Evolutionary conservation across 2,888 invertebrate species (phyloP).

Genomic region (Cremastinae sp.): DNA sequence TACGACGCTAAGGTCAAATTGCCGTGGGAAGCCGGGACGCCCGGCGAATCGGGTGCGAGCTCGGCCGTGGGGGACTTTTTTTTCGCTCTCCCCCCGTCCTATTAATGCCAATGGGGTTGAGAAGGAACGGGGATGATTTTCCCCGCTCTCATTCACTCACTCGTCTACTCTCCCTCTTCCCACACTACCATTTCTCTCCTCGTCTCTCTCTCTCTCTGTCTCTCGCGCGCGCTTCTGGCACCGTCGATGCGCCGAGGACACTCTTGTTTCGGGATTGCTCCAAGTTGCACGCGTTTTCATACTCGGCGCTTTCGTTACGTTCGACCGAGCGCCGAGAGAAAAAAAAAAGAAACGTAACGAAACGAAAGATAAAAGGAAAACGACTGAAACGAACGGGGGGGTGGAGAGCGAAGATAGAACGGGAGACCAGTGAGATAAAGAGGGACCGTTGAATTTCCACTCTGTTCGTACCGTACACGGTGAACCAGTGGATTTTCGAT

Average conservation of each 20-base stretch:
- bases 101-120: conserved; percentile 73
- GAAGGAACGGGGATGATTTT: conserved; percentile 56
- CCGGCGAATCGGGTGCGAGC: conserved; percentile 68
- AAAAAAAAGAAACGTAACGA: conserved; percentile 6
- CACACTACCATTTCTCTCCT: conserved; percentile 62
- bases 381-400: not conserved
- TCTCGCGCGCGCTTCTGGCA: conserved; percentile 59
- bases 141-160: conserved; percentile 41
- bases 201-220: conserved; percentile 53
- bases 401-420: not conserved
- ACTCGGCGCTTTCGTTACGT: conserved; percentile 45
- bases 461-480: not conserved
- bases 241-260: conserved; percentile 73
- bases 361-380: conserved; percentile 1
- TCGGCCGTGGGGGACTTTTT: conserved; percentile 71
- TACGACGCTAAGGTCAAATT: conserved; percentile 64
- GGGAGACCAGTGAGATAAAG: no score
- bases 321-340: not conserved
- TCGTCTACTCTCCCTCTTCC: conserved; percentile 64
- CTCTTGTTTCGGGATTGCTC: conserved; percentile 78
- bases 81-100: conserved; percentile 56
- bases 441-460: not conserved
- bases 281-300: conserved; percentile 74
- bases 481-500: conserved; percentile 9
- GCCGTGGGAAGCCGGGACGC: conserved; percentile 66